Conservation (phyloP, 2,888 invertebrate genomes). For the Caenorhabditis sp. region DNA sequence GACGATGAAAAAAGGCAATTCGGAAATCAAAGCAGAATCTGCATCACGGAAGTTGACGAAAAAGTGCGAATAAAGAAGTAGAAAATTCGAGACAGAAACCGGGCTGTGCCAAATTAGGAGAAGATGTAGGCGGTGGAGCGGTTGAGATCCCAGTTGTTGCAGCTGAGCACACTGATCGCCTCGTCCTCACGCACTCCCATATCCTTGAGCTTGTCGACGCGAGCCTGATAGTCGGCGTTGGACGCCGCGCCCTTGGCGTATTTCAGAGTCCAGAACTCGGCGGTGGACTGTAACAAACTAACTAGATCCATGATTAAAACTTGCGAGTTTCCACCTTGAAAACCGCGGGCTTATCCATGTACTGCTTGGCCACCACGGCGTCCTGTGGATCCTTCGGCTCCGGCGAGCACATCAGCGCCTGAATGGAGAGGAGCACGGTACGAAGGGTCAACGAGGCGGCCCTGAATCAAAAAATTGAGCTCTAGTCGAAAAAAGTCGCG, state of each 20-base stretch:
- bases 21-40: too few species aligned
- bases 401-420: constrained; percentile 90
- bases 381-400: constrained; percentile 87
- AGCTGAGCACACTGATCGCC: constrained; percentile 76
- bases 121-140: constrained; percentile 79
- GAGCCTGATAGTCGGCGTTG: constrained; percentile 89
- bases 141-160: constrained; percentile 78
- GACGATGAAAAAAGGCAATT: too few species aligned
- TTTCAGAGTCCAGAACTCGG: constrained; percentile 95
- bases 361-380: constrained; percentile 98
- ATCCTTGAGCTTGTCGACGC: constrained; percentile 92
- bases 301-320: background rate
- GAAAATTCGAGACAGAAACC: background rate
- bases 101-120: constrained; percentile 58
- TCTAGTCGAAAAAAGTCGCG: constrained; percentile 1
- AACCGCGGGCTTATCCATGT: constrained; percentile 91
- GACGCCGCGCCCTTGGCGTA: constrained; percentile 92
- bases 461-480: constrained; percentile 85
- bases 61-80: too few species aligned
- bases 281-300: constrained; percentile 87
- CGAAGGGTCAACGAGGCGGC: constrained; percentile 98
- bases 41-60: background rate
- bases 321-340: constrained; percentile 88
- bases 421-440: constrained; percentile 95
- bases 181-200: constrained; percentile 92